These are phyloP conservation scores for Cryptus viduatorius DNA, from an alignment of 2,888 invertebrate genomes.

Conservation along the genomic window DNA sequence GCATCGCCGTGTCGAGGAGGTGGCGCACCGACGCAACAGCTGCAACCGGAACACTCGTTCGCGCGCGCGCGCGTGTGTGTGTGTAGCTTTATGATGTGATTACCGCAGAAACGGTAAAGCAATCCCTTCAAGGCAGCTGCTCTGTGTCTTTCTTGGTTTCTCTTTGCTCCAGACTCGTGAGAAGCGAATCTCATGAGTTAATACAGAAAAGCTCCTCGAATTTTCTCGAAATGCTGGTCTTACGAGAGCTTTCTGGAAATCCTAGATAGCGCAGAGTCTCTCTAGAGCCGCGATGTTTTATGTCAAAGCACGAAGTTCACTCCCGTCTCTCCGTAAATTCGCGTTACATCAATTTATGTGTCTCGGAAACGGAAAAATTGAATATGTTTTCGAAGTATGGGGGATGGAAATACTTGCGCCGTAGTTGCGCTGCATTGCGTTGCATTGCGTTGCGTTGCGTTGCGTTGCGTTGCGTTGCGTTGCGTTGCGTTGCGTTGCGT, in stretches of 20 bases:
- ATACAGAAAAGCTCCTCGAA: neutral
- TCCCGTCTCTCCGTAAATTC: neutral
- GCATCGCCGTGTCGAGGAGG: constrained; percentile 27
- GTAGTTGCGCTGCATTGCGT: too few species aligned
- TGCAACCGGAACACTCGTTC: neutral
- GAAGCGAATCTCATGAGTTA: neutral
- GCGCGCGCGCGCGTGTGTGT: neutral
- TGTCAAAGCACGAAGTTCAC: neutral
- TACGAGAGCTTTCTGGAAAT: neutral
- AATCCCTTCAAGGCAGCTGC: neutral
- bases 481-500: too few species aligned
- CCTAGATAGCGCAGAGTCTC: neutral
- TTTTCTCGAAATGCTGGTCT: neutral
- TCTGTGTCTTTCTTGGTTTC: neutral
- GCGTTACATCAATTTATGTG: neutral
- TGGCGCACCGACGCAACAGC: constrained; percentile 17
- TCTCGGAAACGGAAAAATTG: neutral
- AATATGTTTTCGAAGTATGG: neutral
- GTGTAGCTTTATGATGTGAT: neutral
- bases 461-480: too few species aligned
- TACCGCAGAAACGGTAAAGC: neutral
- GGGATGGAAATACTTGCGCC: neutral
- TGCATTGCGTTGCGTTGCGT: too few species aligned
- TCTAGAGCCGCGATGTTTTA: neutral
- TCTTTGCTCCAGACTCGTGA: neutral